Evolutionary conservation across 2,888 invertebrate genomes (phyloP), one percentile per base, ranked within the genome.

Genomic region (Athalia cordata): DNA sequence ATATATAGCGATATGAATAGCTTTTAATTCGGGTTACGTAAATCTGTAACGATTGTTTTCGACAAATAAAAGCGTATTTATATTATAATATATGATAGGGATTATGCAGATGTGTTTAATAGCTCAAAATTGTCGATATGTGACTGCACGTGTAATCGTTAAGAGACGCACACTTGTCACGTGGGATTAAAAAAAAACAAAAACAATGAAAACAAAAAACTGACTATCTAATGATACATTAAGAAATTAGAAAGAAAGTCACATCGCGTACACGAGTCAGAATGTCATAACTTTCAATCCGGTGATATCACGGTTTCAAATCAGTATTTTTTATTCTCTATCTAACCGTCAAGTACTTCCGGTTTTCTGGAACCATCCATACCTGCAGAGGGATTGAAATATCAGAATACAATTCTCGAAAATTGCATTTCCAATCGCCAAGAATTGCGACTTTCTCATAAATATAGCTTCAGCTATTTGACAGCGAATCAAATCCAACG

Each of bases 161-260:
- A n/a, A 13, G n/a, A 13, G 3, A 15, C 49, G 15, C 66, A 13
- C 11, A 9, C 55, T 68, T 55, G 52, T 55, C 52, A 11, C 55
- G 5, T 52, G 5, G 50, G 55, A 52, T 55, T 29, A 29, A 7
- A 61, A 61, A 13, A 55, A 29, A 29, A 29, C 0, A 29, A 29
- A 29, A 29, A 29, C 29, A 29, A 29, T 29, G 29, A 29, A 29
- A 29, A 29, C 29, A 29, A 29, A 55, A 68, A 52, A 55, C 55
- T 68, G 47, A 68, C 43, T 29, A 5, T 43, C 15, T 52, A 68
- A 55, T 43, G n/a, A 55, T 67, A 15, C 67, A 45, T 29, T 29
- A 15, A 66, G 50, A 67, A n/a, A 61, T 29, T 50, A 50, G 67
- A 15, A 67, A 67, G 67, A 67, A 67, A 67, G 50, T 67, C 50